phyloP scores from a whole-genome alignment of 2,797 vertebrate genomes.

The Gymnocypris eckloni region DNA sequence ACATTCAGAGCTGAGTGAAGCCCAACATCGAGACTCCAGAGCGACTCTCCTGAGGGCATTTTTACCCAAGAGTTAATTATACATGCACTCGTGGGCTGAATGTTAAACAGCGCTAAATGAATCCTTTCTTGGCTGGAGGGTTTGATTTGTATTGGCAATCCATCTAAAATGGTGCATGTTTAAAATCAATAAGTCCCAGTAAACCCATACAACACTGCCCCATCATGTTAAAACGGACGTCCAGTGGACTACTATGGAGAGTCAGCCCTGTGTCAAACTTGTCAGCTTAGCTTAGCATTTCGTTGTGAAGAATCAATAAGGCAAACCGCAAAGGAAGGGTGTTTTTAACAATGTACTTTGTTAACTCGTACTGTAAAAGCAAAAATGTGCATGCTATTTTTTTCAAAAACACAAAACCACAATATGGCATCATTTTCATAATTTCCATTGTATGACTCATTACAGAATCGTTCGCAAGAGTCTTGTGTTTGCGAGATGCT shows the following conservation, averaged over 20 bases:
- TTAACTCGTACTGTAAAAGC: not conserved
- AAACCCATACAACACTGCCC: conserved; percentile 17
- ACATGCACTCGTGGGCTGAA: conserved; percentile 41
- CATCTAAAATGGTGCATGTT: conserved; percentile 41
- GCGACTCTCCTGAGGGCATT: conserved; percentile 41
- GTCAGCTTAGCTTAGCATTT: conserved; percentile 51
- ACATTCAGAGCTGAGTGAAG: conserved; percentile 1
- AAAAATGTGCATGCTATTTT: not conserved
- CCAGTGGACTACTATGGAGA: conserved; percentile 35
- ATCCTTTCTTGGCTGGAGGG: conserved; percentile 25
- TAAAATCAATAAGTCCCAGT: conserved; percentile 42
- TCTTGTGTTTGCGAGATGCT: not conserved
- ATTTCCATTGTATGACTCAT: conserved; percentile 3
- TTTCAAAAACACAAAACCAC: not conserved
- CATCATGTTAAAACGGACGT: conserved; percentile 13
- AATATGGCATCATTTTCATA: not conserved
- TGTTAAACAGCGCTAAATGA: conserved; percentile 43
- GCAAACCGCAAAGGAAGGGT: conserved; percentile 24
- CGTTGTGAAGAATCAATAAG: conserved; percentile 33
- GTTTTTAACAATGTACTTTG: conserved; percentile 18
- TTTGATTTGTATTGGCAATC: conserved; percentile 44
- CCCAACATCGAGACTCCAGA: conserved; percentile 18
- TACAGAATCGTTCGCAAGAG: not conserved
- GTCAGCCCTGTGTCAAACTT: conserved; percentile 27
- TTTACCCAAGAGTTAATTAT: conserved; percentile 55